Evolutionary conservation across 2,888 invertebrate species (phyloP), one percentile per base, ranked within the genome.

Genomic region (Cerceris ruficornis): DNA sequence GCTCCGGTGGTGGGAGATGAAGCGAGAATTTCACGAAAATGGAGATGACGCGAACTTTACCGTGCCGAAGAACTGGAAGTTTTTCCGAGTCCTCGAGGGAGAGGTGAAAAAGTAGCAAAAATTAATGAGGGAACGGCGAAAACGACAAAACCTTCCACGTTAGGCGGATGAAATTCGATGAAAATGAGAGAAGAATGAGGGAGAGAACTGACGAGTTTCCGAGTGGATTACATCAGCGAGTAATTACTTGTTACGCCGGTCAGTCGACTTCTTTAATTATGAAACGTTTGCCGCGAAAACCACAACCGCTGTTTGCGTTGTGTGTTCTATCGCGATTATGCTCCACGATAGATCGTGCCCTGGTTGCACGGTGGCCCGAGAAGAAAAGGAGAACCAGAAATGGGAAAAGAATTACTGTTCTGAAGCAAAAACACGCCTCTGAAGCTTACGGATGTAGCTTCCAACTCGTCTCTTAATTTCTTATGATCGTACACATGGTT

Each of bases 201-300:
- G 17, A 6, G 14, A 62, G 50, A 42, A 14, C 52, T 49, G 70
- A 49, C 61, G 50, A 74, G 75, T 77, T 79, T 71, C 72, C 65
- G 13, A 59, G 58, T 57, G 69, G 75, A 75, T 83, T 83, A 78
- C 75, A 72, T 52, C 73, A 83, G 73, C 75, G 65, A 54, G 75
- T 81, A 77, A 83, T 81, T 83, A 83, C 57, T 60, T 69, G 77
- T 83, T 83, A 83, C 83, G 68, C 66, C 62, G 50, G 57, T 28
- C 43, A 54, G 28, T 43, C 55, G 75, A 58, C 52, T 77, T 61
- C 57, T 52, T 73, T 70, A 72, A 83, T 81, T 77, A 69, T 66
- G 72, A 65, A 83, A 77, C 66, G 39, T 52, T 17, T 43, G 43
- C 15, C 57, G 15, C 65, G 43, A 62, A 13, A n/a, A 46, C 49